Conservation (phyloP, 2,797 vertebrate genomes). For the Somateria mollissima region DNA sequence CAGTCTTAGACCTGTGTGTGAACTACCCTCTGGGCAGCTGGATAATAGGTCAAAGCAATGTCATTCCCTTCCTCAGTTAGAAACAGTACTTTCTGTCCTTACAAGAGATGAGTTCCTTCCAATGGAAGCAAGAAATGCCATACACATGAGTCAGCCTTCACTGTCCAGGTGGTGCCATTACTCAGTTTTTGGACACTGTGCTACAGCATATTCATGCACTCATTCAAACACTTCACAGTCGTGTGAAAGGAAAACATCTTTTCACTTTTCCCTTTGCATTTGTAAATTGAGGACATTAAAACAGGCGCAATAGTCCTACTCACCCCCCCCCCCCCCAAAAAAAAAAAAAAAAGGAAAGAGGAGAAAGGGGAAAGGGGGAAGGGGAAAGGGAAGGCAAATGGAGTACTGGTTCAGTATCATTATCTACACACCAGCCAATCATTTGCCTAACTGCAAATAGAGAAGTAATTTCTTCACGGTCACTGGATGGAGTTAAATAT, state of each 20-base stretch:
- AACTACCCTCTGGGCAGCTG: slow-evolving; percentile 79
- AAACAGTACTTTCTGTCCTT: slow-evolving; percentile 80
- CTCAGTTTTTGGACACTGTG: slow-evolving; percentile 69
- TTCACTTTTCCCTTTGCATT: background rate
- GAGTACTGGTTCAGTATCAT: background rate
- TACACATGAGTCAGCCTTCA: slow-evolving; percentile 75
- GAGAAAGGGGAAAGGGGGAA: background rate
- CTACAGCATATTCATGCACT: slow-evolving; percentile 61
- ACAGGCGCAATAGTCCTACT: background rate
- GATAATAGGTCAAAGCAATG: slow-evolving; percentile 79
- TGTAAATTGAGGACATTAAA: background rate
- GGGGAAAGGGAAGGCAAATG: background rate
- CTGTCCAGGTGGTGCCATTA: slow-evolving; percentile 79
- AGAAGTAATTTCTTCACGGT: background rate
- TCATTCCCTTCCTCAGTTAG: slow-evolving; percentile 71
- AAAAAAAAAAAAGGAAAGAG: no score
- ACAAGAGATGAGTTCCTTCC: slow-evolving; percentile 68
- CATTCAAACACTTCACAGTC: slow-evolving; percentile 33
- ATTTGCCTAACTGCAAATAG: background rate
- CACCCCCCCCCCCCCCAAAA: no score
- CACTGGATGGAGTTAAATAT: background rate
- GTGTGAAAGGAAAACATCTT: slow-evolving; percentile 18
- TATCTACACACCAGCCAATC: background rate
- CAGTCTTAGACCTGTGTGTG: slow-evolving; percentile 80
- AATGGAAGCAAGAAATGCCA: slow-evolving; percentile 73